phyloP scores from a whole-genome alignment of 2,888 invertebrate genomes.

The Meiosimyza platycephala region DNA sequence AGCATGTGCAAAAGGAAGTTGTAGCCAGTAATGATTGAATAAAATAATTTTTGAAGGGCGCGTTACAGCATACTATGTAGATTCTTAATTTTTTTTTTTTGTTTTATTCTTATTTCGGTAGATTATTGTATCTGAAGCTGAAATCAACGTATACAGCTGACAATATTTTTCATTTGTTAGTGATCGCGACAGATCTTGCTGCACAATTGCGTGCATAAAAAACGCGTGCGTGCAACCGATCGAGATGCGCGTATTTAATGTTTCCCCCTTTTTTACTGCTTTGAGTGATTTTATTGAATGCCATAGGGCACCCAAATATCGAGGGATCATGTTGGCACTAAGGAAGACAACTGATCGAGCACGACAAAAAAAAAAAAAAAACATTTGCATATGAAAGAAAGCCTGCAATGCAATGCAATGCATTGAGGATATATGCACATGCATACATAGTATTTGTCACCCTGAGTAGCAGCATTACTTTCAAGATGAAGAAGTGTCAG shows the following conservation, averaged over 20 bases:
- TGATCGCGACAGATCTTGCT: conserved; percentile 4
- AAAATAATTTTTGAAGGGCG: conserved; percentile 20
- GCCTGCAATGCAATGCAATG: no score
- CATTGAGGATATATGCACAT: no score
- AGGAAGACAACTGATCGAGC: no score
- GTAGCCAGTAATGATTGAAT: neutral
- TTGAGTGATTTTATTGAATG: no score
- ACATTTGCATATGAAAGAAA: no score
- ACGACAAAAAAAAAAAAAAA: no score
- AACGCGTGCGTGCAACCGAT: conserved; percentile 25
- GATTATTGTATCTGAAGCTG: no score
- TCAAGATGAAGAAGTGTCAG: no score
- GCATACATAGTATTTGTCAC: no score
- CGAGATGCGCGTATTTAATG: conserved; percentile 18
- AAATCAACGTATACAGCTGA: neutral
- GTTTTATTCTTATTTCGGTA: neutral
- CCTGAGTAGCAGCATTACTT: no score
- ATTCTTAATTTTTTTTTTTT: neutral
- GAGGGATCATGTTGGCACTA: neutral
- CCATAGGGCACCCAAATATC: conserved; percentile 5
- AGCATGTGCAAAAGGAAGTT: conserved; percentile 17
- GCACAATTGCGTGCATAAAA: neutral
- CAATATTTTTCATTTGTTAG: conserved; percentile 8
- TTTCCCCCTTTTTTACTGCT: conserved; percentile 5
- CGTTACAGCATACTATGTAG: neutral